Conservation (phyloP, 2,888 invertebrate species). For the Tachina grossa region DNA sequence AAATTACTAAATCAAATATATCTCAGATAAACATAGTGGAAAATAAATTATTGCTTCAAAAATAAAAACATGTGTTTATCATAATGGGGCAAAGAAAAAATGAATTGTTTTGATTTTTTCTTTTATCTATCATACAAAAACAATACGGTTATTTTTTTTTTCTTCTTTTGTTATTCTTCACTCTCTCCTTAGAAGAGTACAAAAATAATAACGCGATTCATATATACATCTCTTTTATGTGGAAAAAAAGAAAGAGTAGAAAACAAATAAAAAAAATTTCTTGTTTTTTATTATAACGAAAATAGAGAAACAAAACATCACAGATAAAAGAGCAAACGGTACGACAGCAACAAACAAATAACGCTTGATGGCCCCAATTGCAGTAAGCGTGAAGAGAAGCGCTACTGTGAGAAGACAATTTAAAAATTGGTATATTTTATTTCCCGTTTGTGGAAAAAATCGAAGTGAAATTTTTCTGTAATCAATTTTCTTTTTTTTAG, state of each 20-base stretch:
- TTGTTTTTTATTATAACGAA: conserved; percentile 18
- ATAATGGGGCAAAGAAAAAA: conserved; percentile 34
- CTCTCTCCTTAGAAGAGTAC: conserved; percentile 56
- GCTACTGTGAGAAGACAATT: conserved; percentile 28
- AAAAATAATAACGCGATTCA: neutral
- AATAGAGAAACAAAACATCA: conserved; percentile 38
- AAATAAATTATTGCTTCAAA: conserved; percentile 15
- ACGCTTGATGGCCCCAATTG: conserved; percentile 4
- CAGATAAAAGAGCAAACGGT: conserved; percentile 24
- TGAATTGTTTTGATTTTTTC: conserved; percentile 67
- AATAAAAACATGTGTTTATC: conserved; percentile 65
- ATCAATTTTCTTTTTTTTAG: conserved; percentile 46
- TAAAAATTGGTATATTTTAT: conserved; percentile 70
- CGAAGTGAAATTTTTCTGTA: conserved; percentile 73
- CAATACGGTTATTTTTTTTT: conserved; percentile 62
- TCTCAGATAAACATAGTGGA: conserved; percentile 45
- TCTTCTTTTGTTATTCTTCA: conserved; percentile 54
- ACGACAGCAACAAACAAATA: neutral
- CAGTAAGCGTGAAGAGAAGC: conserved; percentile 50
- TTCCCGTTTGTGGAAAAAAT: conserved; percentile 72
- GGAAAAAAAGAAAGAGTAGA: conserved; percentile 21
- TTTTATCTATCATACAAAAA: conserved; percentile 55
- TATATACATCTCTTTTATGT: conserved; percentile 48
- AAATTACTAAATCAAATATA: conserved; percentile 9
- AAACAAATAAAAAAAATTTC: neutral